Evolutionary conservation across 2,888 invertebrate species (phyloP).

Genomic region (Uloborus plumipes): DNA sequence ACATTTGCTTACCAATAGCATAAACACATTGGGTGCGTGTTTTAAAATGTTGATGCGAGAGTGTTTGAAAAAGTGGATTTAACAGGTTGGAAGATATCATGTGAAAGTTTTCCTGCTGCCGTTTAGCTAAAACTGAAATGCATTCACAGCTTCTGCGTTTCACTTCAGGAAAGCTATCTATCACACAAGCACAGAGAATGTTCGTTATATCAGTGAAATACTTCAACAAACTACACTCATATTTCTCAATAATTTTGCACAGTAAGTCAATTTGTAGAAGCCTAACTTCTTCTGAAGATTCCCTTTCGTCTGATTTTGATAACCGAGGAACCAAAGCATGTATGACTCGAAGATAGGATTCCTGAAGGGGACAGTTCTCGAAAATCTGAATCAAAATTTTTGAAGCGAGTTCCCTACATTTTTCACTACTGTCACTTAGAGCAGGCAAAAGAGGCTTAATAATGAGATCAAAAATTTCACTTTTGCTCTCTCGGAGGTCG

Average conservation of each 20-base stretch:
- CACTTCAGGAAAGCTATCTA: constrained; percentile 85
- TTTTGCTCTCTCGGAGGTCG: not conserved
- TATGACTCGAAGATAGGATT: constrained; percentile 82
- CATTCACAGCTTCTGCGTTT: constrained; percentile 84
- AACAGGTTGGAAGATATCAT: constrained; percentile 81
- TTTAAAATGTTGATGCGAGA: constrained; percentile 86
- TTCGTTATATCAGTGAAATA: constrained; percentile 83
- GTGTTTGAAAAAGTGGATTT: constrained; percentile 80
- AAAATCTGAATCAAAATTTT: constrained; percentile 23
- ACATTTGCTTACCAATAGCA: constrained; percentile 77
- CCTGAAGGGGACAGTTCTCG: constrained; percentile 68
- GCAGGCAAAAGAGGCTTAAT: not conserved
- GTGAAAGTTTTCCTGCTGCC: constrained; percentile 81
- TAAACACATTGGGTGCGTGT: constrained; percentile 82
- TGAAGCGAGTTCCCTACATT: constrained; percentile 45
- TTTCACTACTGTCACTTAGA: constrained; percentile 41
- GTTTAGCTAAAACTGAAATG: constrained; percentile 78
- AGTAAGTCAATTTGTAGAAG: constrained; percentile 79
- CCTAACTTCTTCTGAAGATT: constrained; percentile 86
- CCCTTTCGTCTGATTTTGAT: constrained; percentile 81
- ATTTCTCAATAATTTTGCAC: constrained; percentile 78
- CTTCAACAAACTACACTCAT: constrained; percentile 77
- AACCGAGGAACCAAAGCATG: constrained; percentile 83
- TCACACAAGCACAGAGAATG: constrained; percentile 80
- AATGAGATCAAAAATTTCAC: not conserved